phyloP scores from a whole-genome alignment of 2,113 vertebrate species.

The Gymnobelideus leadbeateri region DNA sequence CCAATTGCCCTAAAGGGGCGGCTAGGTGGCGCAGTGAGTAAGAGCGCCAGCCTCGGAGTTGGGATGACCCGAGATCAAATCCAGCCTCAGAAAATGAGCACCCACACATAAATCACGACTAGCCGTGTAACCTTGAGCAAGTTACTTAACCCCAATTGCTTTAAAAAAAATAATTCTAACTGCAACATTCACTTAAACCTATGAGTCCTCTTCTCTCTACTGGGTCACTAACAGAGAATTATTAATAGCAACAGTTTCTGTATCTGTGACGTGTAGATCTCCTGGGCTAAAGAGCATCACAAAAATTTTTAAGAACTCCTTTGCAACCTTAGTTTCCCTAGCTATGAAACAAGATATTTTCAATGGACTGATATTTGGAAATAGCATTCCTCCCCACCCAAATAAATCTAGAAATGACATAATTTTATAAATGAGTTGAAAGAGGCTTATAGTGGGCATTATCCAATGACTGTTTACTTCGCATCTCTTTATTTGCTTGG shows the following conservation, averaged over 20 bases:
- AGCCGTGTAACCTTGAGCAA: too few species aligned
- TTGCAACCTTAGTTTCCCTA: not conserved
- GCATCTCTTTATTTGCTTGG: slow-evolving; percentile 18
- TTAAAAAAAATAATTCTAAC: not conserved
- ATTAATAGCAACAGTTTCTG: not conserved
- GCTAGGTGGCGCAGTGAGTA: too few species aligned
- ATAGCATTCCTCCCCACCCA: not conserved
- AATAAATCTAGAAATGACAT: slow-evolving; percentile 1
- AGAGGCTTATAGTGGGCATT: not conserved
- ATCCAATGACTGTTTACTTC: slow-evolving; percentile 10
- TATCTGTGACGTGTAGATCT: not conserved
- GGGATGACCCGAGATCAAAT: too few species aligned
- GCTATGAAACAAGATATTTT: not conserved
- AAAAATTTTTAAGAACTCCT: not conserved
- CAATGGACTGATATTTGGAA: not conserved
- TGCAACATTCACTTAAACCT: not conserved
- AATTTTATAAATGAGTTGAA: not conserved
- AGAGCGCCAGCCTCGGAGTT: too few species aligned
- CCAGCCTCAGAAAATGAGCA: too few species aligned
- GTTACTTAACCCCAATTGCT: too few species aligned
- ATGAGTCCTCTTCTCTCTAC: not conserved
- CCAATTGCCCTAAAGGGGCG: too few species aligned
- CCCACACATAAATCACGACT: too few species aligned
- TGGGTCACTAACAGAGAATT: not conserved
- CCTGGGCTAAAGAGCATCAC: not conserved